Evolutionary conservation across 2,113 vertebrate genomes (phyloP), one percentile per base, ranked within the genome.

Genomic region (Sceloporus tristichus): DNA sequence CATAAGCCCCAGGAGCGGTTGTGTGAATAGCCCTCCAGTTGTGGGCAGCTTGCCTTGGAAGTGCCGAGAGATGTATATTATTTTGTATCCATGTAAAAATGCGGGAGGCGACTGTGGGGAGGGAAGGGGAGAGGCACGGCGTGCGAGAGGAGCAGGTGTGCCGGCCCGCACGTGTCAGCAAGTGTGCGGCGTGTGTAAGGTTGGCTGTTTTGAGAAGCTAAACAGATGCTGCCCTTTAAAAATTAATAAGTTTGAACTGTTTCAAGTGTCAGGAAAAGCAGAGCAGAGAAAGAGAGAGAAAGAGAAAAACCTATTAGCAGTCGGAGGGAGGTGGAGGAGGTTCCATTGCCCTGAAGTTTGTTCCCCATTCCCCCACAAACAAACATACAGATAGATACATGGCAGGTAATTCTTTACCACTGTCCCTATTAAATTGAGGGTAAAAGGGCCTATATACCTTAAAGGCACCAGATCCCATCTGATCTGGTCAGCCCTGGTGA

Each of bases 201-300:
- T 93, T 93, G 93, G 93, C 93, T 92, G 91, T 94, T 91, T 18
- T 2, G 77, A 94, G 94, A 94, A 95, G 87, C 95, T 93, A 90
- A 93, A 94, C 97, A 97, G 97, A 96, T 97, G 97, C 96, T 93
- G 84, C 19, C 92, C 94, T 96, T 97, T 97, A 97, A 97, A 97
- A 97, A 97, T 97, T 97, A 94, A 97, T 97, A 90, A 93, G 94
- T 95, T 95, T 96, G 96, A 95, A 96, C 96, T 95, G 94, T 97
- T 97, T 96, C 95, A 96, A 96, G 96, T 96, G 96, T 96, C 95
- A 94, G 96, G 94, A 96, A 94, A 96, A 95, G 93, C 96, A 92
- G 82, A 53, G 90, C 14, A 2, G 87, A 91, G 94, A 84, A 91
- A 94, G 89, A 90, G 86, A 90, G 94, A 82, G 90, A 94, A 88